Base-by-base conservation (phyloP, 2,888 invertebrate species). In the Horisme vitalbata region DNA sequence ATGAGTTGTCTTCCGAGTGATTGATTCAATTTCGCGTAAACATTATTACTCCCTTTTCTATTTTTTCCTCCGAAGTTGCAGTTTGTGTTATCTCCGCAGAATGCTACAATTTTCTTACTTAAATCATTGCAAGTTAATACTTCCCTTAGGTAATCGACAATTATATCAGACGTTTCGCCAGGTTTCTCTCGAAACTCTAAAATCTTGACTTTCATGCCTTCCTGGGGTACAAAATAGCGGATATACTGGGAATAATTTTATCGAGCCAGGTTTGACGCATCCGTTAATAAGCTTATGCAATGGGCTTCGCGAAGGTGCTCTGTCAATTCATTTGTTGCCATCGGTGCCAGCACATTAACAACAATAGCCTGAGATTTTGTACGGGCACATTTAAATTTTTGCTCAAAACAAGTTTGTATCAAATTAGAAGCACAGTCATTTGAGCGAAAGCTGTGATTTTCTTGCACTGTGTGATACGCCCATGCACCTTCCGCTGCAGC, bases 51-150 rank as follows among this genome's bases (percentile, higher is more conserved):
- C 10, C 61, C 64, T 53, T 38, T 31, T 28, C 55, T 48, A 41
- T 35, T 23, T 9, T 18, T 32, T 3, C 59, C 58, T 21, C 58
- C 59, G 23, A 59, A 62, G 51, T 65, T 61, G 37, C 39, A 43
- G 45, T 60, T 60, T 10, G 55, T 53, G 45, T 63, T 61, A 51
- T 62, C 57, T 12, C 56, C 61, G 55, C 60, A 59, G 60, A 61
- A 60, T 52, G 60, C 57, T 18, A 60, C 21, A 8, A 59, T 41
- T 60, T 61, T 60, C 52, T 10, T 43, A 28, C 48, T 59, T 54
- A 67, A 64, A 60, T 60, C 58, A 61, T 65, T 61, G 28, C 55
- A 52, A 55, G 49, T 57, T 53, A 69, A 62, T 20, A 69, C 63
- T 63, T 71, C 38, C 12, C 41, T 14, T 52, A 61, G 57, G 57